phyloP scores from a whole-genome alignment of 1,140 invertebrate species.

The Onthophagus taurus region DNA sequence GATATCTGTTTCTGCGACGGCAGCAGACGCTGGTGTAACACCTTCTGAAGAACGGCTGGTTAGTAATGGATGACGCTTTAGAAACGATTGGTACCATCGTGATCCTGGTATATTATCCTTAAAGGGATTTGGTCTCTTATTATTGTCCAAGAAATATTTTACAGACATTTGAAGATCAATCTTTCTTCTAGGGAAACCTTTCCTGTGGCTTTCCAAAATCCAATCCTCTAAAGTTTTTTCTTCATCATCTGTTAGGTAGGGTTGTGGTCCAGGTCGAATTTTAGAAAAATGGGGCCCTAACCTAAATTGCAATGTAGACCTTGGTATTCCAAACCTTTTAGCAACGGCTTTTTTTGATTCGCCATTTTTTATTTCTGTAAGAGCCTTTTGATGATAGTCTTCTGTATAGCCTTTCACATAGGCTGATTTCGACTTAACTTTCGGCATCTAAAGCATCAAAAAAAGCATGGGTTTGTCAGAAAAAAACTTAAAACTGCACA shows the following conservation, averaged over 20 bases:
- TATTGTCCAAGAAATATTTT: constrained; percentile 8
- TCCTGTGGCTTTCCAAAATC: constrained; percentile 12
- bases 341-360: background rate
- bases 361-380: background rate
- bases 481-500: no score
- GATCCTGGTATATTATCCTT: background rate
- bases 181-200: constrained; percentile 18
- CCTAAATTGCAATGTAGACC: background rate
- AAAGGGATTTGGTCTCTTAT: background rate
- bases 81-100: background rate
- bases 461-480: no score
- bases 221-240: constrained; percentile 17
- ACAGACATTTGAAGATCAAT: constrained; percentile 14
- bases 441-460: no score
- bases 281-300: no score
- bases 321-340: background rate
- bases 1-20: background rate
- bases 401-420: no score
- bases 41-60: background rate
- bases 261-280: background rate
- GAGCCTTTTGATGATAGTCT: background rate
- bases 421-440: no score
- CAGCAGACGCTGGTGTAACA: background rate
- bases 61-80: background rate
- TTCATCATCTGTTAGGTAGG: constrained; percentile 6